A percentile compares a stretch with the other conserved stretches of the same genome.
Evolutionary conservation across 2,888 invertebrate genomes (phyloP).

Genomic region (Andrena minutula): DNA sequence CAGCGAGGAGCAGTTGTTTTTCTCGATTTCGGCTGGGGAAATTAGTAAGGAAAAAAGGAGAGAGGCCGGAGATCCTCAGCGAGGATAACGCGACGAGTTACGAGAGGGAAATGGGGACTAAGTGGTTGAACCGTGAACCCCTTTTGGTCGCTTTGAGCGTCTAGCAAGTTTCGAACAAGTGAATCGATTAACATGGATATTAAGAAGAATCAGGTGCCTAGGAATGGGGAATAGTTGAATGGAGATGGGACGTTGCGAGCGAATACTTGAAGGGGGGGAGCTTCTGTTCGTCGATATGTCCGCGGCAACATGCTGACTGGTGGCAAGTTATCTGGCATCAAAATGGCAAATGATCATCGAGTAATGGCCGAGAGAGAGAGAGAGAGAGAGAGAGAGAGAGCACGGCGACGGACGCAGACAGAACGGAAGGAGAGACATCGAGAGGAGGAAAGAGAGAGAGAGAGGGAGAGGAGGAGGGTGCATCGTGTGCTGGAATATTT

Average conservation of each 20-base stretch:
- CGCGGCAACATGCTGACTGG: slow-evolving; percentile 43
- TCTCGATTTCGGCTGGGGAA: slow-evolving; percentile 73
- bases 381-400: slow-evolving; percentile 32
- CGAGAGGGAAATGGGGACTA: slow-evolving; percentile 34
- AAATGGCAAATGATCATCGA: slow-evolving; percentile 72
- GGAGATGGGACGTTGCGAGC: neutral
- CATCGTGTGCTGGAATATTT: slow-evolving; percentile 73
- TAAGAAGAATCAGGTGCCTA: neutral
- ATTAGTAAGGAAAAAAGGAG: slow-evolving; percentile 73
- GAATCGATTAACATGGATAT: slow-evolving; percentile 3
- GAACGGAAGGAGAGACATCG: slow-evolving; percentile 30
- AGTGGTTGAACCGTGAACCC: slow-evolving; percentile 28
- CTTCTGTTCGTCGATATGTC: slow-evolving; percentile 40
- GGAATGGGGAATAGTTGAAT: neutral
- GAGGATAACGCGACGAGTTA: slow-evolving; percentile 52
- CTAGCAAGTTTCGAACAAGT: neutral
- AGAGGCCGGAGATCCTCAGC: slow-evolving; percentile 43
- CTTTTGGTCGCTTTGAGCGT: neutral
- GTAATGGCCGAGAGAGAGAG: slow-evolving; percentile 56
- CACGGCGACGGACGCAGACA: slow-evolving; percentile 43
- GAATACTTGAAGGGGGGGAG: neutral
- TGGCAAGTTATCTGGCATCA: slow-evolving; percentile 61
- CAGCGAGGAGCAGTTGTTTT: slow-evolving; percentile 77
- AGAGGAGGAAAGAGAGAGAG: slow-evolving; percentile 28
- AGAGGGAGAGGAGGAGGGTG: slow-evolving; percentile 42